Evolutionary conservation across 2,797 vertebrate genomes (phyloP), one percentile per base, ranked within the genome.

Genomic region (Sphaeramia orbicularis): DNA sequence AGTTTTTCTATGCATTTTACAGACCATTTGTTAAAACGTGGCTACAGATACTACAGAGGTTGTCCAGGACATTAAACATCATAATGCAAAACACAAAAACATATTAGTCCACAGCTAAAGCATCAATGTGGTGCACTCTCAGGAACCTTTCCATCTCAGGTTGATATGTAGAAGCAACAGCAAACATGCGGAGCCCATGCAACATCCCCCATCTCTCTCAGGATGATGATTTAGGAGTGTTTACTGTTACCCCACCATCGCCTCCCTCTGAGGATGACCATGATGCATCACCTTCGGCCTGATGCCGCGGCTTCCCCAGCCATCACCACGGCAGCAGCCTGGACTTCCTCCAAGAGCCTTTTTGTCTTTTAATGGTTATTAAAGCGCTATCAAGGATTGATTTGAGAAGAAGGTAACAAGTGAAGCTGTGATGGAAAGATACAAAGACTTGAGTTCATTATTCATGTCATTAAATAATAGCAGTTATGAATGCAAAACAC

Each of bases 211-310:
- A 78, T 86, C 88, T 90, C 76, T 83, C 87, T 84, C 83, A 86
- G 78, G 76, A 70, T 60, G 75, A 91, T 93, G 91, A 93, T 93
- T 91, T 92, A 92, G 78, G 87, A 90, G 87, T 91, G 91, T 93
- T 93, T 93, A 92, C 89, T 89, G 81, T 78, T 76, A 81, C 63
- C 78, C 73, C 74, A 69, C 65, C 59, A 13, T 81, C 62, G 54
- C 82, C 88, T 82, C 86, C 74, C 80, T 56, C 71, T 36, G 52
- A 88, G 78, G 72, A 84, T 83, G 87, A 89, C 74, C 80, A 50
- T 92, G 91, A 93, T 94, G 89, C 90, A 93, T 94, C 84, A 89
- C 88, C 81, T 84, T 77, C 57, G 13, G 62, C 75, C 81, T 10
- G 30, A 50, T 71, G 76, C 68, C 24, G 18, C 1, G 66, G 80